A percentile compares a stretch with the other conserved stretches of the same genome.
phyloP scores from a whole-genome alignment of 2,888 invertebrate genomes.

The Gastracanthus pulcherrimus region DNA sequence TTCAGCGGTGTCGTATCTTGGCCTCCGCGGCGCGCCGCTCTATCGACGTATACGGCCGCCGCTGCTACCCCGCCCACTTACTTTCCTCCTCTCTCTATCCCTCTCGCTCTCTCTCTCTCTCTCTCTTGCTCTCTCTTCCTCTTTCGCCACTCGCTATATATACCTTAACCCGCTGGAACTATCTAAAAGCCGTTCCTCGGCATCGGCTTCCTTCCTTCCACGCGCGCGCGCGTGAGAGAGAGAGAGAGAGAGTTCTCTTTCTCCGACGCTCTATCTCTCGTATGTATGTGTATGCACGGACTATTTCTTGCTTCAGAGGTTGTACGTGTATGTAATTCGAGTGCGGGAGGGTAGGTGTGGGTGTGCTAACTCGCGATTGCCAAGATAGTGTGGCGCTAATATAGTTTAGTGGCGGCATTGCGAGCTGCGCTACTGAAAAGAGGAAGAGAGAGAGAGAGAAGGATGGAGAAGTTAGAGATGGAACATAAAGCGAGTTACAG shows the following conservation, averaged over 20 bases:
- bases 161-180: conserved; percentile 19
- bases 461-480: background rate
- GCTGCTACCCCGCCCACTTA: conserved; percentile 22
- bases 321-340: too few species aligned
- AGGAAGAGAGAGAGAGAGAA: background rate
- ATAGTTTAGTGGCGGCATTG: background rate
- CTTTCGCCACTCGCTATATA: too few species aligned
- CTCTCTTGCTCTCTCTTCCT: background rate
- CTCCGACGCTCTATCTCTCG: background rate
- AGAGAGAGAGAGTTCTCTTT: too few species aligned
- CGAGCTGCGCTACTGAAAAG: background rate
- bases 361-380: conserved; percentile 29
- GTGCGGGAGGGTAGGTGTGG: too few species aligned
- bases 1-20: conserved; percentile 77
- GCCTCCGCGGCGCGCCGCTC: conserved; percentile 78
- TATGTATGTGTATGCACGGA: too few species aligned
- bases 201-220: conserved; percentile 20
- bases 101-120: background rate
- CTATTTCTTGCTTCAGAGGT: too few species aligned
- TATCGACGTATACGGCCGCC: conserved; percentile 74
- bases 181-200: conserved; percentile 47
- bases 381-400: background rate
- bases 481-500: background rate
- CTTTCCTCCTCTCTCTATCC: conserved; percentile 39
- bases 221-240: too few species aligned